Evolutionary conservation across 2,888 invertebrate species (phyloP).

Genomic region (Candidula unifasciata): DNA sequence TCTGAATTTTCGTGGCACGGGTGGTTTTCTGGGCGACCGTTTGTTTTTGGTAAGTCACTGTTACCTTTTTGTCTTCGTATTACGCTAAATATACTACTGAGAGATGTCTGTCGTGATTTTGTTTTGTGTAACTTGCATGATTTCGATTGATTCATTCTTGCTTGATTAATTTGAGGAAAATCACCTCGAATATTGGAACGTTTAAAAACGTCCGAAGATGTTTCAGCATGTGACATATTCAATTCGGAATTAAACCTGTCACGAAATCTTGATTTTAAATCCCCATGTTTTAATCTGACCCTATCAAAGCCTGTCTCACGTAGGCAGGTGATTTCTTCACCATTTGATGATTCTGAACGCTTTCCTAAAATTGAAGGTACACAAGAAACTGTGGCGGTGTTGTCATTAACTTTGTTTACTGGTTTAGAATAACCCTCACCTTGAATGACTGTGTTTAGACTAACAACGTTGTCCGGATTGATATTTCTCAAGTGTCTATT

Average conservation of each 20-base stretch:
- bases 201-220: neutral
- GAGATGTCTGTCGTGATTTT: neutral
- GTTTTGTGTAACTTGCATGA: neutral
- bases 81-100: constrained; percentile 19
- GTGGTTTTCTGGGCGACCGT: neutral
- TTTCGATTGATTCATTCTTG: neutral
- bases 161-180: neutral
- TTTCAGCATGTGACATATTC: neutral
- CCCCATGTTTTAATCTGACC: neutral
- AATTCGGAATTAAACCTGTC: neutral
- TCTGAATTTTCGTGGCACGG: neutral
- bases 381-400: neutral
- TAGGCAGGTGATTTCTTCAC: neutral
- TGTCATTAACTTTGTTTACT: neutral
- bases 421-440: too few species aligned
- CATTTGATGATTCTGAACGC: neutral
- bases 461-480: too few species aligned
- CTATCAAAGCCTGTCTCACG: neutral
- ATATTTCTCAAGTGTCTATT: neutral
- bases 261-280: neutral
- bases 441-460: too few species aligned
- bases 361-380: neutral
- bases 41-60: neutral
- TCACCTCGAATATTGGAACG: neutral
- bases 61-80: neutral